Base-by-base conservation (phyloP, 2,888 invertebrate genomes). In the Microctonus hyperodae region DNA sequence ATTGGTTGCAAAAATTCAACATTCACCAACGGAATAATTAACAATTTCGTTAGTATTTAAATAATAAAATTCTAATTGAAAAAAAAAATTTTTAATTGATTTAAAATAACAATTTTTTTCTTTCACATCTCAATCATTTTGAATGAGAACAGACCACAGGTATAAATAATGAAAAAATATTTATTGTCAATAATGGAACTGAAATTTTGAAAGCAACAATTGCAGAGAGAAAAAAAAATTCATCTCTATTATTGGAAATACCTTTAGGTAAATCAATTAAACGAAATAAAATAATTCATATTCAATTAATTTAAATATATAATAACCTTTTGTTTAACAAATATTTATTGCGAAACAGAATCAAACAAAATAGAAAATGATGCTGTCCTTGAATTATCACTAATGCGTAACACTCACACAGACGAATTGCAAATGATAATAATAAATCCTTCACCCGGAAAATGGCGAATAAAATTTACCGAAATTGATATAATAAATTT, bases 401-500 rank as follows among this genome's bases (percentile, higher is more conserved):
- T 74, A 68, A 65, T 70, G 69, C 75, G 76, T 64, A 75, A 71
- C 69, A 64, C 64, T 40, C 69, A 72, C 51, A 44, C 69, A 25
- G 65, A 73, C 63, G 73, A 75, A 68, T 56, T 79, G 67, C 70
- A 70, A 67, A 66, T 79, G 55, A 76, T 76, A 67, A 72, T 76
- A 67, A 74, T 72, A 69, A 75, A 77, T 66, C 74, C 79, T 51
- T 77, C 79, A 57, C 44, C 77, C 61, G 80, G 79, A 61, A 75
- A 67, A 67, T 80, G 77, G 80, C 67, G 71, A 57, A 16, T 80
- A 40, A 75, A 74, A 37, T 72, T 80, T 22, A 35, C 28, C 1
- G 76, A 77, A 69, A 71, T 59, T 62, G 70, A 69, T 66, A 70
- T 22, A 13, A 35, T 10, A 11, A 22, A 62, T 48, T 64, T 68